Conservation (phyloP, 2,888 invertebrate genomes). For the Boloria selene region DNA sequence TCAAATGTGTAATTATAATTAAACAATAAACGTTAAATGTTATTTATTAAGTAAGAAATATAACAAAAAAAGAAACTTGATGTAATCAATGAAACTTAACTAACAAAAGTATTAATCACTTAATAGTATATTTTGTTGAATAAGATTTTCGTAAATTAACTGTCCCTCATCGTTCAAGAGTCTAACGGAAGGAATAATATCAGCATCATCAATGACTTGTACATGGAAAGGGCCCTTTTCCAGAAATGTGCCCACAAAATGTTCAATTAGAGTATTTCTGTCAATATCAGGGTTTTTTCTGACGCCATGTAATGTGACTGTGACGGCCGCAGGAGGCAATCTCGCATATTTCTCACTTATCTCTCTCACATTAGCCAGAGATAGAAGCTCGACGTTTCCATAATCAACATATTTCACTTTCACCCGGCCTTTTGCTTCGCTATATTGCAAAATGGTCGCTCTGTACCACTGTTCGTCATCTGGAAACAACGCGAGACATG, state of each 20-base stretch:
- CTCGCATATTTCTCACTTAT: constrained; percentile 74
- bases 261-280: constrained; percentile 53
- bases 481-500: constrained; percentile 84
- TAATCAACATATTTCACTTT: constrained; percentile 89
- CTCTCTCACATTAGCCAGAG: constrained; percentile 69
- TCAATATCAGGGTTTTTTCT: constrained; percentile 59
- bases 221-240: constrained; percentile 62
- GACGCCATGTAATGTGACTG: constrained; percentile 71
- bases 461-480: constrained; percentile 88
- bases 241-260: constrained; percentile 55
- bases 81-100: background rate
- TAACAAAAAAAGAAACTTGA: background rate
- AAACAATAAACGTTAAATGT: background rate
- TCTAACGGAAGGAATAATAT: constrained; percentile 56
- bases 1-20: background rate
- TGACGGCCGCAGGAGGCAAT: constrained; percentile 78
- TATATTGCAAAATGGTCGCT: constrained; percentile 82
- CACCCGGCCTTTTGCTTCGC: constrained; percentile 66
- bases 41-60: background rate
- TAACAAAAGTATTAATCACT: constrained; percentile 13
- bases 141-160: constrained; percentile 59
- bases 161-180: constrained; percentile 55
- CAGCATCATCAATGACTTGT: constrained; percentile 52
- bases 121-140: constrained; percentile 50
- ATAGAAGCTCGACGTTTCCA: constrained; percentile 84